Evolutionary conservation across 37 sponge, comb jelly and placozoan species (phyloP).

Genomic region (Theonella swinhoei): DNA sequence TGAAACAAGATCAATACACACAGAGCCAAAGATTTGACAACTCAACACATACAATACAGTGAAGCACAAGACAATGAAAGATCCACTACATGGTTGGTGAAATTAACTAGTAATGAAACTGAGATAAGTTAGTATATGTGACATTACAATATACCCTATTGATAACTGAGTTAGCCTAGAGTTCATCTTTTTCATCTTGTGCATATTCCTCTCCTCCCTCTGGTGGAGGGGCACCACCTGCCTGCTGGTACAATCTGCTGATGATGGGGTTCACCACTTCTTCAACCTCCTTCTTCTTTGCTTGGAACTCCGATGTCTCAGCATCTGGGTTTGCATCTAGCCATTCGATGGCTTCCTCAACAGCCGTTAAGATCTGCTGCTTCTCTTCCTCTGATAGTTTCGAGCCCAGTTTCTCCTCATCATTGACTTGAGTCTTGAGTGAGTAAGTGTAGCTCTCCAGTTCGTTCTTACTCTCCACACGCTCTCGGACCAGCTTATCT

Average conservation of each 20-base stretch:
- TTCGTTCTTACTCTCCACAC: slow-evolving; percentile 91
- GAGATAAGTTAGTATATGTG: too few species aligned
- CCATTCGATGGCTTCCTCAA: slow-evolving; percentile 88
- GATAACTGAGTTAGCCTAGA: too few species aligned
- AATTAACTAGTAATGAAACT: too few species aligned
- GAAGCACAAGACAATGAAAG: too few species aligned
- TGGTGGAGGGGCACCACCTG: slow-evolving; percentile 57
- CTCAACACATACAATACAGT: too few species aligned
- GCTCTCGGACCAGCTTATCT: slow-evolving; percentile 90
- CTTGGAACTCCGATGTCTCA: slow-evolving; percentile 79
- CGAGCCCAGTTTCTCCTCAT: slow-evolving; percentile 93
- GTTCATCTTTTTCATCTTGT: slow-evolving; percentile 75
- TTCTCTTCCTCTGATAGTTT: slow-evolving; percentile 93
- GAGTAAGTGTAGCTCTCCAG: slow-evolving; percentile 94
- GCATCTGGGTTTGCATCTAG: slow-evolving; percentile 88
- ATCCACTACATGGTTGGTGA: too few species aligned
- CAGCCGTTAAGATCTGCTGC: slow-evolving; percentile 75
- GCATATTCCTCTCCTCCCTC: slow-evolving; percentile 29
- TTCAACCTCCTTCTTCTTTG: slow-evolving; percentile 95
- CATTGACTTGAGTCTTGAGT: slow-evolving; percentile 91
- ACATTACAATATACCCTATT: too few species aligned
- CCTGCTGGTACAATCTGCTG: slow-evolving; percentile 86
- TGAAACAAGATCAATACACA: too few species aligned
- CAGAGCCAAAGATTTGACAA: too few species aligned
- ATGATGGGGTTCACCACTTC: slow-evolving; percentile 95